Evolutionary conservation across 2,888 invertebrate species (phyloP).

Genomic region (Lydus trimaculatus): DNA sequence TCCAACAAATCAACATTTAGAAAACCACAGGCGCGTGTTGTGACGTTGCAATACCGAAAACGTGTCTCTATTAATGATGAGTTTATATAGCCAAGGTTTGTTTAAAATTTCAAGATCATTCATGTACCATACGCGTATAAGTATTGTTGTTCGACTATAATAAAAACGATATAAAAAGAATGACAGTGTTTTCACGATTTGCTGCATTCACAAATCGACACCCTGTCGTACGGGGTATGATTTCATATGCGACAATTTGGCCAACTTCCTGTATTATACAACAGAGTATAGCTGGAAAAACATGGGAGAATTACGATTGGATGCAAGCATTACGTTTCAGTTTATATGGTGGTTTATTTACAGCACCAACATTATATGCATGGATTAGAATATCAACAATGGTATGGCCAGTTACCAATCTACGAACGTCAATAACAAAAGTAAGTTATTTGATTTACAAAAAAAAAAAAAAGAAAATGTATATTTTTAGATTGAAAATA

Average conservation of each 20-base stretch:
- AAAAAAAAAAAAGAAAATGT: too few species aligned
- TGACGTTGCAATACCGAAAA: neutral
- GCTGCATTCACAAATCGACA: conserved; percentile 60
- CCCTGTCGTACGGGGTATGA: conserved; percentile 65
- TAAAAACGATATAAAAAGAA: neutral
- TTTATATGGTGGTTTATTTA: conserved; percentile 80
- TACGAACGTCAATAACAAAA: conserved; percentile 77
- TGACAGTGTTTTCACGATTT: conserved; percentile 62
- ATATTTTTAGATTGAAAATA: neutral
- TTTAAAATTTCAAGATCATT: neutral
- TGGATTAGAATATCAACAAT: conserved; percentile 81
- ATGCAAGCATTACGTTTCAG: conserved; percentile 75
- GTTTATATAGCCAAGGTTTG: neutral
- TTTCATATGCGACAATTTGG: conserved; percentile 76
- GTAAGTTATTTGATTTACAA: conserved; percentile 56
- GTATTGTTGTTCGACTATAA: neutral
- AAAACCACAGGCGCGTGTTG: neutral
- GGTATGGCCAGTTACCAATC: conserved; percentile 76
- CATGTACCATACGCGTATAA: neutral
- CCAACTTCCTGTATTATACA: conserved; percentile 76
- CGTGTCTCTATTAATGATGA: neutral
- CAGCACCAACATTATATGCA: conserved; percentile 80
- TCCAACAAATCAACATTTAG: neutral
- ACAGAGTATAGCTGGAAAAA: conserved; percentile 73
- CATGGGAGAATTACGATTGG: conserved; percentile 73